Percentiles rank a stretch among this genome's conserved stretches.
Evolutionary conservation across 2,113 vertebrate species (phyloP).

Genomic region (Anoura caudifer): DNA sequence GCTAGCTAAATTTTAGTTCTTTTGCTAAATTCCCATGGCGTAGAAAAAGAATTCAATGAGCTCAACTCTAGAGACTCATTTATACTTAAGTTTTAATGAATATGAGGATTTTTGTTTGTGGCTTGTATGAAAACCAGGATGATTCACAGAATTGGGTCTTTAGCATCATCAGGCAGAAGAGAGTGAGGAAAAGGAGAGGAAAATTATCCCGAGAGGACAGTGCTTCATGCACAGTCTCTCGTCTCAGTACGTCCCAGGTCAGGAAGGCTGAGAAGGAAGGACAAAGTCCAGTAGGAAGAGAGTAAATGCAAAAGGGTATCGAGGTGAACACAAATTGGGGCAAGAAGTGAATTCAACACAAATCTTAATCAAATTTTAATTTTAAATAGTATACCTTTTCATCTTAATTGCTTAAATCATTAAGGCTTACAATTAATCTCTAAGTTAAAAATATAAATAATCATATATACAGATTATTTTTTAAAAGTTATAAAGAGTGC

Average conservation of each 20-base stretch:
- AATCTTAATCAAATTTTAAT: constrained; percentile 7
- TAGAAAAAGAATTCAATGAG: constrained; percentile 27
- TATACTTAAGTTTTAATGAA: constrained; percentile 19
- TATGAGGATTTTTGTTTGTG: not conserved
- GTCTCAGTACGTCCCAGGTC: not conserved
- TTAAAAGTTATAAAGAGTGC: not conserved
- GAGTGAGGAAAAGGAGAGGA: not conserved
- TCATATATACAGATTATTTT: not conserved
- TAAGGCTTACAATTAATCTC: constrained; percentile 5
- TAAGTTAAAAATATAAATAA: constrained; percentile 9
- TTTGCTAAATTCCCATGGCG: constrained; percentile 13
- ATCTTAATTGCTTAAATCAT: not conserved
- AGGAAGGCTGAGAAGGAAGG: not conserved
- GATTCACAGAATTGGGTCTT: not conserved
- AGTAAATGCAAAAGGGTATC: not conserved
- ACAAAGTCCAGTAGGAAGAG: not conserved
- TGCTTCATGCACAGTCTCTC: constrained; percentile 4
- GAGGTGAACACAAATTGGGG: not conserved
- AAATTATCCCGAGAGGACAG: not conserved
- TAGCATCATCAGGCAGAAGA: not conserved
- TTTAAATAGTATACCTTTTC: constrained; percentile 22
- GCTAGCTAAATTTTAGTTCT: constrained; percentile 22
- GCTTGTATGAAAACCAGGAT: constrained; percentile 31
- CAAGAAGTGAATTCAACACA: not conserved
- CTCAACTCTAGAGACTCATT: not conserved